These are phyloP conservation scores for Leptodactylus fuscus DNA, from an alignment of 2,113 vertebrate genomes.

Conservation along the genomic window DNA sequence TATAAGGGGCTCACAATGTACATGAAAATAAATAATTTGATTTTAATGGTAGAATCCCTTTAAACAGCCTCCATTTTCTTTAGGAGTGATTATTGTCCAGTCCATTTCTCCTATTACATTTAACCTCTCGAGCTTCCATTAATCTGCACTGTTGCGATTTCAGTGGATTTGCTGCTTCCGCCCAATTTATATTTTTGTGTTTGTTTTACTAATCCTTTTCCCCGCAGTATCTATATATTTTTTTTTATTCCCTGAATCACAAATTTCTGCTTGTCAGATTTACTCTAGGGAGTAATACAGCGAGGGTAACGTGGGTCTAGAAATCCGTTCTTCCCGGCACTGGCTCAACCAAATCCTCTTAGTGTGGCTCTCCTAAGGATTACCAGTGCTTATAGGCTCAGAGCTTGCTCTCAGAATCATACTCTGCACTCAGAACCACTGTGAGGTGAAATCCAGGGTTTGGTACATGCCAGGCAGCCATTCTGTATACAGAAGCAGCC, in stretches of 20 bases:
- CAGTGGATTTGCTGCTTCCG: slow-evolving; percentile 28
- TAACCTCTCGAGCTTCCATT: neutral
- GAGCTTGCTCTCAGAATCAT: slow-evolving; percentile 33
- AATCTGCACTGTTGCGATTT: neutral
- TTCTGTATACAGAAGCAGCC: neutral
- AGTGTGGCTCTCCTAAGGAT: slow-evolving; percentile 50
- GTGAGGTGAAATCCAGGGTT: slow-evolving; percentile 26
- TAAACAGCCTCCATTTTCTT: neutral
- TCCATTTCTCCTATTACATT: neutral
- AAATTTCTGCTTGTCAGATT: slow-evolving; percentile 42
- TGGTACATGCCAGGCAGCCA: neutral
- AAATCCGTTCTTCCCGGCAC: slow-evolving; percentile 55
- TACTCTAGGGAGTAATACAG: slow-evolving; percentile 42
- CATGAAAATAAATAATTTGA: too few species aligned
- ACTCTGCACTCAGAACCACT: neutral
- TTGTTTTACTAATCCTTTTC: slow-evolving; percentile 38
- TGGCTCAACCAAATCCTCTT: slow-evolving; percentile 56
- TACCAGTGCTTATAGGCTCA: slow-evolving; percentile 56
- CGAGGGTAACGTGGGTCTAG: neutral
- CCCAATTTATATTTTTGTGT: slow-evolving; percentile 18
- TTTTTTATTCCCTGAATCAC: slow-evolving; percentile 31
- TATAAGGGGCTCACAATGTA: too few species aligned
- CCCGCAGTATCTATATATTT: slow-evolving; percentile 25
- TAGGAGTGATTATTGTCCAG: neutral
- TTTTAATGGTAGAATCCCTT: too few species aligned